A percentile compares a stretch with the other conserved stretches of the same genome.
These are phyloP conservation scores for Myathropa florea DNA, from an alignment of 2,888 invertebrate genomes.

Conservation along the genomic window DNA sequence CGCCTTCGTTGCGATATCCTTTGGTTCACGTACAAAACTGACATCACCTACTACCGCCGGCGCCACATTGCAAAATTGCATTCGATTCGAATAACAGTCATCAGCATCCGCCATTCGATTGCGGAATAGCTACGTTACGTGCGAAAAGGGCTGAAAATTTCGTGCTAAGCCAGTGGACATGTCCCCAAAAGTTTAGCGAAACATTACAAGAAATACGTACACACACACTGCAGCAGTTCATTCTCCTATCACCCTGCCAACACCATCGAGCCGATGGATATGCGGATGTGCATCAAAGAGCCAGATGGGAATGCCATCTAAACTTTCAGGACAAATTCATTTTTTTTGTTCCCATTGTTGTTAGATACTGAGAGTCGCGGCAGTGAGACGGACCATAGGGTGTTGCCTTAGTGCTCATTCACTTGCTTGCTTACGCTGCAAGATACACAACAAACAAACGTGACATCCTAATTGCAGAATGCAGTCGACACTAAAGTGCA, in stretches of 20 bases:
- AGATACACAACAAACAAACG: slow-evolving; percentile 71
- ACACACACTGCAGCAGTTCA: background rate
- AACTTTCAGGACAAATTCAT: slow-evolving; percentile 47
- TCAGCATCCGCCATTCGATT: slow-evolving; percentile 48
- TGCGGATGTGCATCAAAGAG: slow-evolving; percentile 22
- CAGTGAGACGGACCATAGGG: background rate
- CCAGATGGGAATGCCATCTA: slow-evolving; percentile 32
- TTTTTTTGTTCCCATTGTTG: background rate
- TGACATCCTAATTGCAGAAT: slow-evolving; percentile 81
- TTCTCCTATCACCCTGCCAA: background rate
- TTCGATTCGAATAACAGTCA: slow-evolving; percentile 41
- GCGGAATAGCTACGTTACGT: slow-evolving; percentile 55
- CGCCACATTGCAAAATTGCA: slow-evolving; percentile 51
- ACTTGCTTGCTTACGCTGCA: slow-evolving; percentile 53
- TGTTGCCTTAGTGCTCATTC: slow-evolving; percentile 16
- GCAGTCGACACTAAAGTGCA: slow-evolving; percentile 81
- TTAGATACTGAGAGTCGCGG: background rate
- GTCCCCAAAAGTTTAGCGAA: slow-evolving; percentile 45
- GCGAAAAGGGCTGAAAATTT: slow-evolving; percentile 44
- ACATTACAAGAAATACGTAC: slow-evolving; percentile 25
- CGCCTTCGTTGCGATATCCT: slow-evolving; percentile 25
- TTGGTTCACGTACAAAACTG: slow-evolving; percentile 38
- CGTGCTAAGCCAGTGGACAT: slow-evolving; percentile 31
- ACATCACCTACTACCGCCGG: slow-evolving; percentile 32
- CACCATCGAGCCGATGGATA: slow-evolving; percentile 14